Evolutionary conservation across 2,113 vertebrate species (phyloP), one percentile per base, ranked within the genome.

Genomic region (Camelus bactrianus): DNA sequence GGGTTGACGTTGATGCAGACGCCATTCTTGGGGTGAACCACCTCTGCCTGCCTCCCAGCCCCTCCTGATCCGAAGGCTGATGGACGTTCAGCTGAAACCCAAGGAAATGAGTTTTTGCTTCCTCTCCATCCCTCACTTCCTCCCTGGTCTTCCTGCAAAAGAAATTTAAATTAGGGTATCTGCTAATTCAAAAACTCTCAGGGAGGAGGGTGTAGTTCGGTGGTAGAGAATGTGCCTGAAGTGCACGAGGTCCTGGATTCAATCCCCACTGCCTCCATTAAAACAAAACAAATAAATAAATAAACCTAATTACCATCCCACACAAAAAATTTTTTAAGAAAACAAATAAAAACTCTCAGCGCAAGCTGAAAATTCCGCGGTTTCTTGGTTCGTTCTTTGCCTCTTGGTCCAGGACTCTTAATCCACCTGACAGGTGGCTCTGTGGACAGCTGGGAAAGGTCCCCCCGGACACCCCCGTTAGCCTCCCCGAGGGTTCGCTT

Each of bases 121-220:
- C 67, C 58, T 84, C 35, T 19, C 12, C 58, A 6, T 32, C 58
- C 69, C 26, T 82, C n/a, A 20, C 52, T 26, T 91, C 70, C 26
- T 93, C 11, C 58, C 17, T 93, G 77, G 28, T 73, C 88, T 95
- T 85, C 69, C 50, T 73, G 12, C 2, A 80, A 22, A 42, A 62
- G 17, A 60, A 93, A 86, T 35, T 30, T 72, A 48, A 89, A 35
- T 35, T 52, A 76, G 32, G 12, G 86, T 86, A 76, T 92, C 73
- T 58, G n/a, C 24, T 52, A 38, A 86, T 56, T 93, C 50, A 80
- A 93, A 94, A 77, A 72, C 38, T 80, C 75, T 85, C 62, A 19
- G 88, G 19, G 64, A 42, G 38, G 4, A 42, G 38, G 38, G 38
- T 5, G 38, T 42, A 42, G 38, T 5, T 42, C 38, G 38, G 38